Percentiles rank a stretch among this genome's conserved stretches.
These are phyloP conservation scores for Drosophila pectinifera DNA, from an alignment of 1,140 invertebrate genomes.

Conservation along the genomic window DNA sequence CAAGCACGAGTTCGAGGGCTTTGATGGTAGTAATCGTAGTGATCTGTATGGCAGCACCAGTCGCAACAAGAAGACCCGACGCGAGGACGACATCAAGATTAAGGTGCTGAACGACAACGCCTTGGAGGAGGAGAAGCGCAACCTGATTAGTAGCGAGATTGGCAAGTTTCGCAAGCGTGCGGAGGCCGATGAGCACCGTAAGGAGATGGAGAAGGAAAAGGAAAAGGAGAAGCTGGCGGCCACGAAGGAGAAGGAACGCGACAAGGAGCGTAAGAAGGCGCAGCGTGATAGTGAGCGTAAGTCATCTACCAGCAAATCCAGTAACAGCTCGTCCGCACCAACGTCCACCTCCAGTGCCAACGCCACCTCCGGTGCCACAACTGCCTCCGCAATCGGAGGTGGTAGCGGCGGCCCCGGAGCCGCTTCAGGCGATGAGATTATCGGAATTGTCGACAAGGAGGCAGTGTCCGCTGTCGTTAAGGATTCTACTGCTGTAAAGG, in stretches of 20 bases:
- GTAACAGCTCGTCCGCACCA: not conserved
- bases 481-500: not conserved
- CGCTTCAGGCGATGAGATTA: slow-evolving; percentile 34
- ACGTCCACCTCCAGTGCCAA: slow-evolving; percentile 5
- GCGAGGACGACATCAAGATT: slow-evolving; percentile 85
- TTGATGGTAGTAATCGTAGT: slow-evolving; percentile 67
- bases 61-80: slow-evolving; percentile 67
- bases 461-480: not conserved
- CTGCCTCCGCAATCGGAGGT: not conserved
- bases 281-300: slow-evolving; percentile 84
- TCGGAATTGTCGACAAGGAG: slow-evolving; percentile 53
- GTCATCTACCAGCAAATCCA: slow-evolving; percentile 65
- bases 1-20: slow-evolving; percentile 85
- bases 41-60: slow-evolving; percentile 64
- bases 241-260: slow-evolving; percentile 84
- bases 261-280: slow-evolving; percentile 84
- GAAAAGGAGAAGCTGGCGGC: slow-evolving; percentile 85
- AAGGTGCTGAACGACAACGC: slow-evolving; percentile 92
- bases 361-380: not conserved
- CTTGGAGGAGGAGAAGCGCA: slow-evolving; percentile 98
- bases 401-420: not conserved
- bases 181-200: slow-evolving; percentile 82
- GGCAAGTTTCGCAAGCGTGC: slow-evolving; percentile 97
- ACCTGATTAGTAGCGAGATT: slow-evolving; percentile 97
- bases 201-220: slow-evolving; percentile 87